Percentiles rank a stretch among this genome's conserved stretches.
Conservation (phyloP, 2,113 vertebrate genomes). For the Pycnonotus jocosus region DNA sequence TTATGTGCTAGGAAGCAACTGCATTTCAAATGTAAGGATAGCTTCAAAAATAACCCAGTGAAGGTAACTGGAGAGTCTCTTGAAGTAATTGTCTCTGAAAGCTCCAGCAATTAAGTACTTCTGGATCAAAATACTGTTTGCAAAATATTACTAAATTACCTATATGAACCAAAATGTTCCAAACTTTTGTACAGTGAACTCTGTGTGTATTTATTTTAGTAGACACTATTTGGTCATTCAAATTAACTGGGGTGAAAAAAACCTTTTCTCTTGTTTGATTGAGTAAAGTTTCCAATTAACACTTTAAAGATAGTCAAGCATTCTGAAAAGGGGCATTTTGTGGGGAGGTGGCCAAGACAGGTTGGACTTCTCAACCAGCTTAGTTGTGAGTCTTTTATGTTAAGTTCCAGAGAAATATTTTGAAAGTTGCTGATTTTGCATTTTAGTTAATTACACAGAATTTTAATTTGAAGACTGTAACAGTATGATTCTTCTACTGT, state of each 20-base stretch:
- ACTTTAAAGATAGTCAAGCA: not conserved
- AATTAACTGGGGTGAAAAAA: not conserved
- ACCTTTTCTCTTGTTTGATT: not conserved
- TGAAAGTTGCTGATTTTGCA: not conserved
- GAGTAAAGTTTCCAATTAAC: not conserved
- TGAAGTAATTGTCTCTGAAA: not conserved
- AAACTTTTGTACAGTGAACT: not conserved
- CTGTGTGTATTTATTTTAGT: rapidly evolving
- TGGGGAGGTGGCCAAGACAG: not conserved
- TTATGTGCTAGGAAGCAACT: not conserved
- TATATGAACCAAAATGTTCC: not conserved
- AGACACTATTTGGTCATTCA: not conserved
- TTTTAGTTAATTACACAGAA: not conserved
- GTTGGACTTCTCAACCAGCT: not conserved
- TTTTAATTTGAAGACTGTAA: not conserved
- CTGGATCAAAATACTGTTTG: not conserved
- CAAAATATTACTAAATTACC: not conserved
- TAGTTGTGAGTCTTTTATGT: not conserved
- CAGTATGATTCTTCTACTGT: not conserved
- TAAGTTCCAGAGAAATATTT: not conserved
- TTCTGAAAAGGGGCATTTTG: not conserved
- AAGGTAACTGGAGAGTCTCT: not conserved
- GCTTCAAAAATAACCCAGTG: not conserved
- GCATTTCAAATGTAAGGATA: not conserved
- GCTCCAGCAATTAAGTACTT: not conserved